Percentiles rank a stretch among this genome's conserved stretches.
Evolutionary conservation across 2,113 vertebrate species (phyloP).

Genomic region (Anhinga anhinga): DNA sequence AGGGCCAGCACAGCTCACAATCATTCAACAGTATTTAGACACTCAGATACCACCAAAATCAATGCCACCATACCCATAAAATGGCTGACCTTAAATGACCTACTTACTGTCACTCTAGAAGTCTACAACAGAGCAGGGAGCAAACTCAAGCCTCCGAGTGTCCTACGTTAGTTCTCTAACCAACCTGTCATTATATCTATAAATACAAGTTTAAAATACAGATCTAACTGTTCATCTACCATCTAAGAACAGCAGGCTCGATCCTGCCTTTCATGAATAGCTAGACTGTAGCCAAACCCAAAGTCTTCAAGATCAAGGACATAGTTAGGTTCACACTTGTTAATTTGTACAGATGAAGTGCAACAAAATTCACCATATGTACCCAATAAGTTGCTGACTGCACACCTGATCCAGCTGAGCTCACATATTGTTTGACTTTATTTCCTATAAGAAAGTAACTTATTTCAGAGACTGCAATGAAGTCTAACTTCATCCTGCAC

Average conservation of each 20-base stretch:
- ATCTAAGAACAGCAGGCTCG: background rate
- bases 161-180: background rate
- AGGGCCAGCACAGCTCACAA: background rate
- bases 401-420: background rate
- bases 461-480: background rate
- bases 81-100: background rate
- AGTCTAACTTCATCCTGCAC: background rate
- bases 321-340: background rate
- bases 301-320: background rate
- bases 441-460: background rate
- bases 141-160: background rate
- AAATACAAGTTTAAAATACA: background rate
- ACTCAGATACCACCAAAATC: background rate
- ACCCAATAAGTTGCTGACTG: background rate
- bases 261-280: background rate
- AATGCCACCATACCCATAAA: fast-evolving
- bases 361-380: fast-evolving
- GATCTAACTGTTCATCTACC: background rate
- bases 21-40: background rate
- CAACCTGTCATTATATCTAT: background rate
- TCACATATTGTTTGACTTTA: background rate
- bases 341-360: fast-evolving
- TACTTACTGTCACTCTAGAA: background rate
- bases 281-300: background rate
- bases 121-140: background rate